These are phyloP conservation scores for Solenodon paradoxus DNA, from an alignment of 2,113 vertebrate species.

Conservation along the genomic window DNA sequence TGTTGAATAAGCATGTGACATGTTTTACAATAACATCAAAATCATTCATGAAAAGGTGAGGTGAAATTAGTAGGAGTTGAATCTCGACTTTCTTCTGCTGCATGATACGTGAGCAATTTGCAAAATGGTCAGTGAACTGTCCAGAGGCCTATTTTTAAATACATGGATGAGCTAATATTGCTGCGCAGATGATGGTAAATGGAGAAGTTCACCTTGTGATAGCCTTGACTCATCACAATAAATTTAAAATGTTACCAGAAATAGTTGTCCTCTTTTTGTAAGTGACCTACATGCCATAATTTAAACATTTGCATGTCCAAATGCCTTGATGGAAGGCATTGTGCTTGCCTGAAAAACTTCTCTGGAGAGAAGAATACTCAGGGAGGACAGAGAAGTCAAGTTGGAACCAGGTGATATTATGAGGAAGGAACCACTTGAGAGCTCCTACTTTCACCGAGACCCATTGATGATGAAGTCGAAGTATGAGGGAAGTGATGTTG, in stretches of 20 bases:
- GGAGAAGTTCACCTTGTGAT: slow-evolving; percentile 80
- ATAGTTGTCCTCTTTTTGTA: slow-evolving; percentile 84
- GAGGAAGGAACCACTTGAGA: background rate
- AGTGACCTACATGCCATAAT: slow-evolving; percentile 80
- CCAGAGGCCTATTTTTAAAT: slow-evolving; percentile 77
- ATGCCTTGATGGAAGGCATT: slow-evolving; percentile 69
- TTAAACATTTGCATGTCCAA: slow-evolving; percentile 80
- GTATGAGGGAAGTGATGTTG: background rate
- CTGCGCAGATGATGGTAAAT: slow-evolving; percentile 72
- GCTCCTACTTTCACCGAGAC: background rate
- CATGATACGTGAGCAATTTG: slow-evolving; percentile 72
- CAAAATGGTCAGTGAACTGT: slow-evolving; percentile 76
- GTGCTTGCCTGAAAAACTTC: slow-evolving; percentile 55
- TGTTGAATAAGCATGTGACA: background rate
- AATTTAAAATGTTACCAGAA: slow-evolving; percentile 82
- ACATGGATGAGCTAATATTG: slow-evolving; percentile 77
- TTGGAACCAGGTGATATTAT: background rate
- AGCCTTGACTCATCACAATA: slow-evolving; percentile 81
- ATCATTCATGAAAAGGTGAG: slow-evolving; percentile 75
- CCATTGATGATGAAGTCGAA: background rate
- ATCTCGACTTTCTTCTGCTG: slow-evolving; percentile 69
- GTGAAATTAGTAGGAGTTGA: slow-evolving; percentile 58
- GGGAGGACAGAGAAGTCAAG: background rate
- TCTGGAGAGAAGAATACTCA: slow-evolving; percentile 56
- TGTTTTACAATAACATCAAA: slow-evolving; percentile 34